Conservation (phyloP, 2,113 vertebrate species). For the Fregetta grallaria region DNA sequence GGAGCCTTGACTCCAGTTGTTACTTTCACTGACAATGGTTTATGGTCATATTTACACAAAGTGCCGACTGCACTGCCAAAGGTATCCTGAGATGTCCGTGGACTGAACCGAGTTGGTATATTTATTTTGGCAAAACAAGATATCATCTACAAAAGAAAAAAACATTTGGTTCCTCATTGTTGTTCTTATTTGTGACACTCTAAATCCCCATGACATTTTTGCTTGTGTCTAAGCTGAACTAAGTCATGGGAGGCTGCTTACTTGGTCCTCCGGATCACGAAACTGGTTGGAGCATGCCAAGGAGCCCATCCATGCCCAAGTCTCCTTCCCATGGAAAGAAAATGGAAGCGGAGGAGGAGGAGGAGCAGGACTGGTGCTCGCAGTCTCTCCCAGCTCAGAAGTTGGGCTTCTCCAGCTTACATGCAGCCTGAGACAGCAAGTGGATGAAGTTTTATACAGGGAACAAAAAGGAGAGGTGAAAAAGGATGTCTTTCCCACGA, state of each 20-base stretch:
- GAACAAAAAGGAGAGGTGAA: neutral
- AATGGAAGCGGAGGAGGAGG: neutral
- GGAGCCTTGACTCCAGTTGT: neutral
- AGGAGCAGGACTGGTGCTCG: neutral
- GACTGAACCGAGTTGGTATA: neutral
- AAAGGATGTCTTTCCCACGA: neutral
- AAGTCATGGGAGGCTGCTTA: neutral
- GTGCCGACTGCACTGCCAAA: neutral
- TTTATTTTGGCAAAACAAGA: neutral
- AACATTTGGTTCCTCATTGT: fast-evolving
- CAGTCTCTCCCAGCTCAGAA: neutral
- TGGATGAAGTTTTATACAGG: neutral
- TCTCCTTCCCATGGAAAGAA: neutral
- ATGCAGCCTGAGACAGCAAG: neutral
- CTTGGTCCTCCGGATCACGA: neutral
- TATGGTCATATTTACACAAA: neutral
- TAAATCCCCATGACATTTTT: neutral
- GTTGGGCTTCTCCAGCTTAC: neutral
- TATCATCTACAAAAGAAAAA: neutral
- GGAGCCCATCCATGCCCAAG: neutral
- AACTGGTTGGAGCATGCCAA: neutral
- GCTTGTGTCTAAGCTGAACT: neutral
- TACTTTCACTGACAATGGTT: neutral
- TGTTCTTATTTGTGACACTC: neutral
- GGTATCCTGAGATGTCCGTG: neutral